A percentile compares a stretch with the other conserved stretches of the same genome.
phyloP scores from a whole-genome alignment of 2,797 vertebrate genomes.

The Neostethus bicornis region DNA sequence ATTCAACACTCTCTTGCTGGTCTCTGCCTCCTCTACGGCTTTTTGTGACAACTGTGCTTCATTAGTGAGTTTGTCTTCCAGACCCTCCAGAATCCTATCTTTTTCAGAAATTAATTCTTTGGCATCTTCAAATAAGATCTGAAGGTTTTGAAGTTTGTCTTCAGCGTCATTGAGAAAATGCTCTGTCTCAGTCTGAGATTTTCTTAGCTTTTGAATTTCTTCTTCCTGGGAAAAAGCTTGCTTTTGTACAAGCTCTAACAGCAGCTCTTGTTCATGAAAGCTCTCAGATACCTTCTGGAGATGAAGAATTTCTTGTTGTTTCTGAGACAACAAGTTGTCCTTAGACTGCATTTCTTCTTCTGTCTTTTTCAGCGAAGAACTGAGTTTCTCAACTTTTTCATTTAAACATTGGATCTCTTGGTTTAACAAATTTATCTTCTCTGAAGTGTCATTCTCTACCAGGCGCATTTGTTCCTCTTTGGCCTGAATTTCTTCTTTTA shows the following conservation, averaged over 20 bases:
- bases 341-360: slow-evolving; percentile 48
- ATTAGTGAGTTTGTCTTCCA: slow-evolving; percentile 69
- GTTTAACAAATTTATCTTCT: slow-evolving; percentile 39
- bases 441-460: slow-evolving; percentile 44
- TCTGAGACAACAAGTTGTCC: slow-evolving; percentile 45
- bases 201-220: too few species aligned
- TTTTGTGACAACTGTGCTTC: slow-evolving; percentile 60
- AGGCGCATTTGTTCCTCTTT: slow-evolving; percentile 60
- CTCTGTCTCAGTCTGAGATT: too few species aligned
- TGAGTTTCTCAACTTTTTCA: slow-evolving; percentile 15
- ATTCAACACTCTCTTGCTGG: slow-evolving; percentile 47
- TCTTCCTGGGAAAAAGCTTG: too few species aligned
- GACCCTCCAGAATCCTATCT: slow-evolving; percentile 44
- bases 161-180: too few species aligned
- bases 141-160: too few species aligned
- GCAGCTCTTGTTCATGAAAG: too few species aligned
- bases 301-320: too few species aligned
- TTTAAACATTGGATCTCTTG: slow-evolving; percentile 78
- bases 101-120: too few species aligned
- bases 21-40: slow-evolving; percentile 61
- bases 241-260: too few species aligned
- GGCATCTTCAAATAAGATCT: too few species aligned
- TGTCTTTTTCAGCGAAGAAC: slow-evolving; percentile 35
- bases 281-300: too few species aligned
- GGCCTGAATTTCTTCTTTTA: slow-evolving; percentile 47